These are phyloP conservation scores for Thamnophis sirtalis DNA, from an alignment of 2,113 vertebrate genomes.

Conservation along the genomic window DNA sequence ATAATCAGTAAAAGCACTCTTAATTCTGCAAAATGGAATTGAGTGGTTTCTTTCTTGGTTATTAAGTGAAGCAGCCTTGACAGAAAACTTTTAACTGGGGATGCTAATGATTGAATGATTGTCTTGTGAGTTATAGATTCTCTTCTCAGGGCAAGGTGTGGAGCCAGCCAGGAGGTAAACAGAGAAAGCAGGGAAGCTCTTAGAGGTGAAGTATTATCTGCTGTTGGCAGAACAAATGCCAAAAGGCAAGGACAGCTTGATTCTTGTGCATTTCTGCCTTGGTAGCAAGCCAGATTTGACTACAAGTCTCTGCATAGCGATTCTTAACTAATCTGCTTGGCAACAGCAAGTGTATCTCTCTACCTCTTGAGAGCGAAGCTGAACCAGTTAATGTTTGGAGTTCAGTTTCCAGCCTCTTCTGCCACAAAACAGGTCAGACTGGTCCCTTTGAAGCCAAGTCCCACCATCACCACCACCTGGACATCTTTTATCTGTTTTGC, in stretches of 20 bases:
- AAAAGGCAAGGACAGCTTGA: not conserved
- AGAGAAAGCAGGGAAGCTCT: not conserved
- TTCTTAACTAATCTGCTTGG: not conserved
- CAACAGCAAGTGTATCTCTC: not conserved
- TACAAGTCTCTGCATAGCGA: not conserved
- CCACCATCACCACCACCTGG: not conserved
- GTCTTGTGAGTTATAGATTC: not conserved
- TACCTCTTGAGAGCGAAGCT: not conserved
- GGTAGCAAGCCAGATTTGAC: not conserved
- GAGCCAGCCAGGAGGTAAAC: not conserved
- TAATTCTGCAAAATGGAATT: too few species aligned
- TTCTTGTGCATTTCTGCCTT: not conserved
- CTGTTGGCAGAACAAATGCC: not conserved
- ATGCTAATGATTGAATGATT: not conserved
- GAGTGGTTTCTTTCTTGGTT: too few species aligned
- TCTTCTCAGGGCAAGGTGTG: not conserved
- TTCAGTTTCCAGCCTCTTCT: not conserved
- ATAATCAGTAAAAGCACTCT: too few species aligned
- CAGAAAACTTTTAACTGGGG: not conserved
- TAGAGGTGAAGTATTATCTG: not conserved
- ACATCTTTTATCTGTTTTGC: not conserved
- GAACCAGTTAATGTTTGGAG: not conserved
- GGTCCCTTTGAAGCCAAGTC: not conserved
- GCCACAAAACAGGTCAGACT: not conserved
- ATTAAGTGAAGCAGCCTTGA: too few species aligned